Percentiles rank a stretch among this genome's conserved stretches.
Conservation (phyloP, 2,888 invertebrate genomes). For the Thyatira batis region DNA sequence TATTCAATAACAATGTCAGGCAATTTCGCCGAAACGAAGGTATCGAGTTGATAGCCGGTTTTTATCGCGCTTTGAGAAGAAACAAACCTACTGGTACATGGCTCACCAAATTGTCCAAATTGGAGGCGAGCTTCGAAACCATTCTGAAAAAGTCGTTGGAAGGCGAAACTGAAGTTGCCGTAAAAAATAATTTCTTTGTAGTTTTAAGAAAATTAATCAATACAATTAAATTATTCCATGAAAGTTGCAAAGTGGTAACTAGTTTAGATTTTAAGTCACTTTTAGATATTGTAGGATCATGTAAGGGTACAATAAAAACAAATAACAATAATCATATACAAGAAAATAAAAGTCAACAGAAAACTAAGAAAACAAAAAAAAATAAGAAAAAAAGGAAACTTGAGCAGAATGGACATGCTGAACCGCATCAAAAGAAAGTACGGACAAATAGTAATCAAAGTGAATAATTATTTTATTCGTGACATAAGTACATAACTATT, state of each 20-base stretch:
- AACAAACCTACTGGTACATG: slow-evolving; percentile 60
- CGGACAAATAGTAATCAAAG: slow-evolving; percentile 42
- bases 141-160: slow-evolving; percentile 65
- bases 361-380: slow-evolving; percentile 42
- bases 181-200: slow-evolving; percentile 82
- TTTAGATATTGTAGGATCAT: slow-evolving; percentile 46
- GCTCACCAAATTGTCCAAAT: slow-evolving; percentile 53
- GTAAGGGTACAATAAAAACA: slow-evolving; percentile 50
- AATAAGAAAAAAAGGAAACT: slow-evolving; percentile 65
- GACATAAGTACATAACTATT: slow-evolving; percentile 15
- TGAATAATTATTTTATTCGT: slow-evolving; percentile 30
- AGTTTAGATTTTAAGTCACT: slow-evolving; percentile 56
- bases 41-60: slow-evolving; percentile 84
- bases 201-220: slow-evolving; percentile 80
- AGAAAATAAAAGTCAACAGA: slow-evolving; percentile 33
- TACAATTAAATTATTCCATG: slow-evolving; percentile 72
- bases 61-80: slow-evolving; percentile 84
- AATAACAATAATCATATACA: slow-evolving; percentile 35
- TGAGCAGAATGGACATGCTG: slow-evolving; percentile 53
- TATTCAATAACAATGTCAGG: slow-evolving; percentile 83
- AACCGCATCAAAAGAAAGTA: slow-evolving; percentile 49
- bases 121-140: slow-evolving; percentile 74
- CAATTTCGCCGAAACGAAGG: slow-evolving; percentile 87
- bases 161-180: slow-evolving; percentile 56
- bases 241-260: slow-evolving; percentile 57